Evolutionary conservation across 2,797 vertebrate species (phyloP), one percentile per base, ranked within the genome.

Genomic region (Micropoecilia bifurca): DNA sequence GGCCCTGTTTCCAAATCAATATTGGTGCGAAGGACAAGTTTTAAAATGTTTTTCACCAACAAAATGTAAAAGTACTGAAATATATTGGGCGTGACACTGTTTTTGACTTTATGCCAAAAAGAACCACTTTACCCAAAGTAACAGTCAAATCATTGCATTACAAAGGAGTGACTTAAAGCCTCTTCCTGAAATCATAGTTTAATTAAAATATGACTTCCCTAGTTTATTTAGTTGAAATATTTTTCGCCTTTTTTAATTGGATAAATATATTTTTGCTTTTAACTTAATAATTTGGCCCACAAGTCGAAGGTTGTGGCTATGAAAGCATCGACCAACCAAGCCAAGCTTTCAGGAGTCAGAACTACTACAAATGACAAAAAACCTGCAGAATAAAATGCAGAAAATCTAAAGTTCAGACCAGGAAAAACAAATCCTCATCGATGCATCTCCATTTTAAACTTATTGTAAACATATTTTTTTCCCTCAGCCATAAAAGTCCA

Each of bases 391-490:
- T 25, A 69, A 69, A 43, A 43, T 6, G 4, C 5, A 13, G 22
- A 6, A 43, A 53, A 53, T 25, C 22, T 25, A 53, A 53, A 53
- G 7, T 25, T 57, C 53, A 57, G 53, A 57, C 53, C 10, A 13
- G 53, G n/a, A 43, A 66, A 39, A 5, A 39, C 0, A 22, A 22
- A n/a, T 69, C 66, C 20, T 69, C 12, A 69, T 69, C 22, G 10
- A 22, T 69, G 66, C 66, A 69, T 43, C 66, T 69, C 66, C 18
- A 69, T 69, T 69, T 43, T 43, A 83, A 81, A 84, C 36, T 22
- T 72, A 14, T 71, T 92, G 88, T 90, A 91, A 91, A 92, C 90
- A 71, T 68, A 68, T 68, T 25, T 25, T 36, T 41, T 25, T 36
- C 76, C 71, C 43, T 76, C 73, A 83, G 78, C 79, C 82, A 75